Percentiles rank a stretch among this genome's conserved stretches.
Conservation (phyloP, 2,888 invertebrate species). For the Eupeodes latifasciatus region DNA sequence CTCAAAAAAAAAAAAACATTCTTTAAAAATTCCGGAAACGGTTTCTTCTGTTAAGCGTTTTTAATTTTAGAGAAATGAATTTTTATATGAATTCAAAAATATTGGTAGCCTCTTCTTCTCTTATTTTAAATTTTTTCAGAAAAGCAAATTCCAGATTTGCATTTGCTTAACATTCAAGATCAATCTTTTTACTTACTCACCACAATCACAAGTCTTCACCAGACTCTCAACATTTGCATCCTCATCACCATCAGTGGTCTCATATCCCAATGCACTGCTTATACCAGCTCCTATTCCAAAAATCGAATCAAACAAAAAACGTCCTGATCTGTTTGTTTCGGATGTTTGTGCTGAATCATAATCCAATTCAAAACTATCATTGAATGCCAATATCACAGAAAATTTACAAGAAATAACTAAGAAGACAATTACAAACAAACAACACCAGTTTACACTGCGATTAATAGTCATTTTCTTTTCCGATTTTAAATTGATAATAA, state of each 20-base stretch:
- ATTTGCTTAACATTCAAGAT: no score
- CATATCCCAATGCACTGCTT: constrained; percentile 84
- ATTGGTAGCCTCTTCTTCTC: no score
- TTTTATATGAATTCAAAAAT: no score
- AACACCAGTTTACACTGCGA: constrained; percentile 55
- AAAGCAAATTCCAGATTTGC: no score
- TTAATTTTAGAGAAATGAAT: no score
- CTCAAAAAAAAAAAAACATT: no score
- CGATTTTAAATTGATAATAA: constrained; percentile 23
- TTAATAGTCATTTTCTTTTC: constrained; percentile 54
- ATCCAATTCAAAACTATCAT: constrained; percentile 41
- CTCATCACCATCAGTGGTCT: constrained; percentile 85
- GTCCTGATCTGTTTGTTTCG: constrained; percentile 85
- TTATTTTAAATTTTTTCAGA: no score
- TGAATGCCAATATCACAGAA: constrained; percentile 64
- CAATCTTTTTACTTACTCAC: constrained; percentile 84
- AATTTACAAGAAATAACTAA: constrained; percentile 54
- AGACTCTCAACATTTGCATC: constrained; percentile 86
- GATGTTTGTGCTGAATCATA: constrained; percentile 28
- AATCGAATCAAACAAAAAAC: constrained; percentile 90
- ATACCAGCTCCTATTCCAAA: constrained; percentile 87
- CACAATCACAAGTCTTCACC: constrained; percentile 90
- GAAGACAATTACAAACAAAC: constrained; percentile 50
- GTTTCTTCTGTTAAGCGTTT: no score
- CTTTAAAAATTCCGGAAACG: no score